Conservation (phyloP, 2,888 invertebrate genomes). For the Thereva nobilitata region DNA sequence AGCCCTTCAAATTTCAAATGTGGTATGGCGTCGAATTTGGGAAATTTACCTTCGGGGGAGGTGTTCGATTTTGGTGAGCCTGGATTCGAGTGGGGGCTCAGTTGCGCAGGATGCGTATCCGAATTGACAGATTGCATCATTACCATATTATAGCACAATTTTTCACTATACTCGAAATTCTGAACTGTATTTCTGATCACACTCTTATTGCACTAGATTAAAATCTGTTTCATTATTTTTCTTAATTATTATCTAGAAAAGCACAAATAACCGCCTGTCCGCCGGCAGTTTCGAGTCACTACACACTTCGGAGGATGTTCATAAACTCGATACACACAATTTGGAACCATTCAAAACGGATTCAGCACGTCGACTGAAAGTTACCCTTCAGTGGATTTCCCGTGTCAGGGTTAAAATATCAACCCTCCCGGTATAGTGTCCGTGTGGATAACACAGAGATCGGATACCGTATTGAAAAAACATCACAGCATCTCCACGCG, state of each 20-base stretch:
- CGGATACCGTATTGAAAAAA: slow-evolving; percentile 15
- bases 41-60: slow-evolving; percentile 47
- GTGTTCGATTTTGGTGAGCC: slow-evolving; percentile 57
- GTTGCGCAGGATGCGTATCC: slow-evolving; percentile 50
- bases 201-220: no score
- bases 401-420: slow-evolving; percentile 25
- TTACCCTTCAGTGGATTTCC: slow-evolving; percentile 25
- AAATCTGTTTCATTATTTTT: no score
- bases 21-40: slow-evolving; percentile 38
- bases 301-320: neutral
- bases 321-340: slow-evolving; percentile 23
- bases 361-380: slow-evolving; percentile 43
- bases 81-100: slow-evolving; percentile 57
- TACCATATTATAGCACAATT: slow-evolving; percentile 52
- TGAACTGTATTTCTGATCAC: no score
- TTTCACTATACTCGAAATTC: neutral
- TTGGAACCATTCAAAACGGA: slow-evolving; percentile 39
- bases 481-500: slow-evolving; percentile 1
- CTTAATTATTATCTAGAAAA: no score
- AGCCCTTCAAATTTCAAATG: slow-evolving; percentile 41
- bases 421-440: slow-evolving; percentile 16
- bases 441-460: slow-evolving; percentile 12
- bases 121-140: slow-evolving; percentile 57
- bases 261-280: no score
- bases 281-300: neutral